Conservation (phyloP, 2,888 invertebrate species). For the Pollenia angustigena region DNA sequence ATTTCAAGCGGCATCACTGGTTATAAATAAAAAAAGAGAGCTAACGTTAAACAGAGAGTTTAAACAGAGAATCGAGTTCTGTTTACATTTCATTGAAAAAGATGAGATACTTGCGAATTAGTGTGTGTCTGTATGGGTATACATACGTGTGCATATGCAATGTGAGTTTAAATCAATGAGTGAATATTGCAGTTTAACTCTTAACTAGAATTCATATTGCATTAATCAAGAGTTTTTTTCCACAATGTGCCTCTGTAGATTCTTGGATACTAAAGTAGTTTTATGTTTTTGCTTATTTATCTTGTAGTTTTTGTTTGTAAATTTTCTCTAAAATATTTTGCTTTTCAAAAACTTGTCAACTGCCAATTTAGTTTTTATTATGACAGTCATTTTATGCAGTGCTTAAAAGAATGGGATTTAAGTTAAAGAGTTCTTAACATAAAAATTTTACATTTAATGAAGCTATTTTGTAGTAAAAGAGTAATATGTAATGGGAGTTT, state of each 20-base stretch:
- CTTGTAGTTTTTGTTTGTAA: slow-evolving; percentile 24
- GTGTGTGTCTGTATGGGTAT: neutral
- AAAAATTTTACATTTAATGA: too few relatives aligned
- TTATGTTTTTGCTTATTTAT: slow-evolving; percentile 54
- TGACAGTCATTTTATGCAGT: slow-evolving; percentile 52
- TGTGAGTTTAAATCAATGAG: slow-evolving; percentile 45
- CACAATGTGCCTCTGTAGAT: neutral
- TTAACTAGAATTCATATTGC: slow-evolving; percentile 34
- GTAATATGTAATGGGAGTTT: too few relatives aligned
- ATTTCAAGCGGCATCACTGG: too few relatives aligned
- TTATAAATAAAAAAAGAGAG: neutral
- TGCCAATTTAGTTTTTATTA: slow-evolving; percentile 73
- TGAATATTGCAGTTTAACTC: slow-evolving; percentile 47
- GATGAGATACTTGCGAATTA: neutral
- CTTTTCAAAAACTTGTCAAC: slow-evolving; percentile 69
- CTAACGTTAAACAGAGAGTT: neutral
- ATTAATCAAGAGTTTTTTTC: slow-evolving; percentile 44
- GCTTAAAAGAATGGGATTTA: slow-evolving; percentile 17
- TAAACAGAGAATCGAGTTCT: neutral
- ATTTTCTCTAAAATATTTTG: slow-evolving; percentile 30
- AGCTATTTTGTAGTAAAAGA: neutral
- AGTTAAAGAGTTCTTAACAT: neutral
- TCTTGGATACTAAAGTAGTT: slow-evolving; percentile 17
- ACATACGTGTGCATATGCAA: slow-evolving; percentile 1
- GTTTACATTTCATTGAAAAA: neutral